A percentile compares a stretch with the other conserved stretches of the same genome.
These are phyloP conservation scores for Asarcornis scutulata DNA, from an alignment of 2,113 vertebrate genomes.

Conservation along the genomic window DNA sequence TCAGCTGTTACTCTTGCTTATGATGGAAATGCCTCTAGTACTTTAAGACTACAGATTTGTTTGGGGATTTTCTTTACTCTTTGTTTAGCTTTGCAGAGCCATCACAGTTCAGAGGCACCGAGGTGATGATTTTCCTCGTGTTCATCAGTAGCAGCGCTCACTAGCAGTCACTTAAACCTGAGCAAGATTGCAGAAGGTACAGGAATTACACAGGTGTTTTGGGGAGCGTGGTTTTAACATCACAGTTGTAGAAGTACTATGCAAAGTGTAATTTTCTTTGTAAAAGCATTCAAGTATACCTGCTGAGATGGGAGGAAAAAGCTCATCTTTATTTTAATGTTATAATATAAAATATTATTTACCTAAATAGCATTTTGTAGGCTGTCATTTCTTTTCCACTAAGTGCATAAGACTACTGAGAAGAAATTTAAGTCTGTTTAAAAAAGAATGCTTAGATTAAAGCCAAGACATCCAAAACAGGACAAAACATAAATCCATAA, in stretches of 20 bases:
- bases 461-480: neutral
- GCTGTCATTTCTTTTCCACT: neutral
- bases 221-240: neutral
- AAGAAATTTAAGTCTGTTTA: neutral
- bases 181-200: constrained; percentile 32
- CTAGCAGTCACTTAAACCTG: constrained; percentile 39
- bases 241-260: neutral
- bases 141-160: constrained; percentile 17
- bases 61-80: constrained; percentile 20
- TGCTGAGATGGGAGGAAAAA: neutral
- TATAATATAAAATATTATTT: neutral
- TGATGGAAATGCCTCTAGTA: neutral
- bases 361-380: neutral
- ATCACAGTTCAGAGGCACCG: constrained; percentile 4
- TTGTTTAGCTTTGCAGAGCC: constrained; percentile 46
- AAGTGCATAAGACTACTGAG: neutral
- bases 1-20: neutral
- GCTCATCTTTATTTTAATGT: neutral
- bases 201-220: neutral
- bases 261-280: neutral
- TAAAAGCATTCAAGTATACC: neutral
- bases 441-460: neutral
- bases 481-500: neutral
- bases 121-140: constrained; percentile 20
- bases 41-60: constrained; percentile 7